Evolutionary conservation across 2,797 vertebrate species (phyloP), one percentile per base, ranked within the genome.

Genomic region (Austrolebias charrua): DNA sequence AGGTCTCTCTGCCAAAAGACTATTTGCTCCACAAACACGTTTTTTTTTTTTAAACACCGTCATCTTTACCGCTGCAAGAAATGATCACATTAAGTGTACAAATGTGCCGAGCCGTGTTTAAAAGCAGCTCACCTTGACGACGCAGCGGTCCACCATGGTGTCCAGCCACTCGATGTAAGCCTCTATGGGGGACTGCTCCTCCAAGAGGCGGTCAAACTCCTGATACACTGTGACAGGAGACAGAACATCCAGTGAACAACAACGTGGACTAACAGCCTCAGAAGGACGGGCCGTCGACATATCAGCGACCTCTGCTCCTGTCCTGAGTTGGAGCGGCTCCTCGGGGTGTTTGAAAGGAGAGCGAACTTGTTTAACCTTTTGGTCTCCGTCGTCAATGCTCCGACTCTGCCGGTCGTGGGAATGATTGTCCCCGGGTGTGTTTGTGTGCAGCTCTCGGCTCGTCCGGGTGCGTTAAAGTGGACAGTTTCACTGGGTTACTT

Each of bases 141-240:
- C 98, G 29, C 97, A 99, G 82, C 96, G 94, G 86, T 98, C 97
- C 89, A 97, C 98, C 98, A 99, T 99, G 54, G 96, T 94, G 87
- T 99, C 98, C 89, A 99, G 87, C 98, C 98, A 99, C 76, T 98
- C 97, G 0, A 98, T 95, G 86, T 98, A 99, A 0, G 96, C 95
- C 86, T 99, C 98, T 0, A 98, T 99, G 14, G 97, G 96, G 11
- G 97, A 98, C 82, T 99, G 98, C 78, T 98, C 98, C 80, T 99
- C 98, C 77, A 99, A 71, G 12, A 99, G 92, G 71, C 95, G 95
- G 83, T 99, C 98, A 79, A 99, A 99, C 88, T 99, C 97, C 89
- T 98, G 97, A 86, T 98, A 99, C 78, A 99, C 98, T 99, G 90
- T 14, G 60, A 85, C 54, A 71, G 78, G 45, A 87, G 55, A 60